Evolutionary conservation across 2,113 vertebrate genomes (phyloP), one percentile per base, ranked within the genome.

Genomic region (Aegotheles bennettii): DNA sequence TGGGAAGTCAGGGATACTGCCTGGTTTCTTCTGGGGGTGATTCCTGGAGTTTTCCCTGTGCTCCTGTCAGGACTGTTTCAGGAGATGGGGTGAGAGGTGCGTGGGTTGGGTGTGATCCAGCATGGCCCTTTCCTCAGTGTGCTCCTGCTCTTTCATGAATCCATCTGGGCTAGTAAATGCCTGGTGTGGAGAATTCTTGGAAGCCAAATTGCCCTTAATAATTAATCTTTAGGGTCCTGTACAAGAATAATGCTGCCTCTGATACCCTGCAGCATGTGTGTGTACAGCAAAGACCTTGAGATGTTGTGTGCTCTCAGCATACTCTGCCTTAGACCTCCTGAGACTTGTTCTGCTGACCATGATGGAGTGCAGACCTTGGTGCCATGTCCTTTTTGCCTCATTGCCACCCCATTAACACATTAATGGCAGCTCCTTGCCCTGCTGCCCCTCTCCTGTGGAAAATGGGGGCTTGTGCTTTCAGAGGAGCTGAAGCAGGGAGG

Each of bases 311-410:
- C 6, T 29, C 51, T 67, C 69, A 40, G 23, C 4, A 5, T 2
- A 4, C 8, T 16, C 1, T 10, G 17, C n/a, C 20, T 5, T 1
- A 13, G 10, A 10, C 8, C 42, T 65, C 4, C n/a, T 57, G 91
- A 70, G 73, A 15, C 59, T 20, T 0, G 0, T 21, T 76, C 6
- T 43, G 71, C 54, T 78, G 83, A 7, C 51, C 7, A 0, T 26
- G 67, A 73, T 7, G 1, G 8, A 83, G 63, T 42, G 64, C 83
- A 94, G 83, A 35, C 17, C 64, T 51, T 1, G 0, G 1, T 26
- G 67, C 26, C 0, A 1, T 25, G 53, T 76, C 57, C 74, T 65
- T 70, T 61, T 80, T 90, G 23, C 57, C 60, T 90, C 60, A 17
- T 24, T 92, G 69, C 31, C 89, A 87, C 65, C 79, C 87, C 33